Percentiles rank a stretch among this genome's conserved stretches.
phyloP scores from a whole-genome alignment of 2,797 vertebrate species.

The Cetoscarus ocellatus region DNA sequence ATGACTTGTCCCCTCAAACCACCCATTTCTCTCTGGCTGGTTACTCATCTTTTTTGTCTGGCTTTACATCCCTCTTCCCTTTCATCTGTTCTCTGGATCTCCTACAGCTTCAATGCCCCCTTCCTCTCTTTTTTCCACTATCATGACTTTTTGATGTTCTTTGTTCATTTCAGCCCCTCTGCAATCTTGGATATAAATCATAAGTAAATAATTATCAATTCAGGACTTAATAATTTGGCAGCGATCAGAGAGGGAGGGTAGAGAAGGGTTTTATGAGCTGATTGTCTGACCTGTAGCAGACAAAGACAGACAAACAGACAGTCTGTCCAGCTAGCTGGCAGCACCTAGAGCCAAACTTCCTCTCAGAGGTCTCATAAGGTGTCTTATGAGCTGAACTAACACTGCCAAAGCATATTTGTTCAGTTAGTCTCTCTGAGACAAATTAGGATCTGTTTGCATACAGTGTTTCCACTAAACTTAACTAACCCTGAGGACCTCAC shows the following conservation, averaged over 20 bases:
- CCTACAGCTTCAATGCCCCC: conserved; percentile 21
- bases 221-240: conserved; percentile 55
- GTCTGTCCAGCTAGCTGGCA: conserved; percentile 50
- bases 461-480: conserved; percentile 46
- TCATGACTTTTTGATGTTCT: conserved; percentile 24
- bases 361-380: conserved; percentile 54
- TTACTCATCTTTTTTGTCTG: background rate
- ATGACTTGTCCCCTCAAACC: conserved; percentile 21
- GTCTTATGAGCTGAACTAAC: conserved; percentile 61
- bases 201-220: conserved; percentile 61
- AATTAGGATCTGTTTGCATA: conserved; percentile 56
- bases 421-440: conserved; percentile 59
- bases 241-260: conserved; percentile 42
- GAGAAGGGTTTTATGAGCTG: conserved; percentile 43
- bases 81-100: conserved; percentile 32
- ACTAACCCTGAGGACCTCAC: conserved; percentile 43
- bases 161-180: conserved; percentile 15
- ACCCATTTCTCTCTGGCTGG: conserved; percentile 1
- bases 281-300: conserved; percentile 52
- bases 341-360: conserved; percentile 56
- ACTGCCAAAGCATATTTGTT: conserved; percentile 70
- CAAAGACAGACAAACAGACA: conserved; percentile 17
- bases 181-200: conserved; percentile 60
- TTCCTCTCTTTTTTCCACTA: conserved; percentile 5
- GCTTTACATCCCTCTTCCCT: background rate